Percentiles rank a stretch among this genome's conserved stretches.
Conservation (phyloP, 2,113 vertebrate species). For the Anarrhichthys ocellatus region DNA sequence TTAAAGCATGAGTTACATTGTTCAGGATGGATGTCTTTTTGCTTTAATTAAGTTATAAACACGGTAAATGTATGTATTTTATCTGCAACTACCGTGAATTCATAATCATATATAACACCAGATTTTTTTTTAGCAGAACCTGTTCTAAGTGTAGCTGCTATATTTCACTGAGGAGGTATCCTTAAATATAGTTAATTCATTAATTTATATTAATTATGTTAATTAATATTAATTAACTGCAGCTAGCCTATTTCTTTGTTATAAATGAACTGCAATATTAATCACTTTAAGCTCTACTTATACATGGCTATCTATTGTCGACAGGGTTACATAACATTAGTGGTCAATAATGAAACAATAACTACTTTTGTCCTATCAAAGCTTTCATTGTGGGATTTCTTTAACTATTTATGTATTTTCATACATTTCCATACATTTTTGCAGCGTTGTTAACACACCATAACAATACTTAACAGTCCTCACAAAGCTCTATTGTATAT, state of each 20-base stretch:
- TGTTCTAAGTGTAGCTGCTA: constrained; percentile 44
- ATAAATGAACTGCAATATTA: constrained; percentile 71
- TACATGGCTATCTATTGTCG: constrained; percentile 54
- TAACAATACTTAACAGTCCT: neutral
- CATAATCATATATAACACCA: constrained; percentile 29
- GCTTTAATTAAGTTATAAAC: neutral
- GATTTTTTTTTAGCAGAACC: constrained; percentile 29
- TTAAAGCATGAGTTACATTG: neutral
- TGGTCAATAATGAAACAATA: constrained; percentile 49
- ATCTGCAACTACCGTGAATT: constrained; percentile 12
- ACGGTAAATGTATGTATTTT: neutral
- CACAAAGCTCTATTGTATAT: constrained; percentile 45
- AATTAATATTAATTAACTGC: constrained; percentile 78
- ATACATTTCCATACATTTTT: constrained; percentile 12
- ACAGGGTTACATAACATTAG: constrained; percentile 44
- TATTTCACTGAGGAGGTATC: constrained; percentile 59
- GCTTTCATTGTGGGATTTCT: neutral
- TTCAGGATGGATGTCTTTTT: neutral
- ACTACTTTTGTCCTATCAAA: neutral
- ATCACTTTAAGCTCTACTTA: constrained; percentile 73
- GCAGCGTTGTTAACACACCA: neutral
- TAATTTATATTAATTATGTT: constrained; percentile 74
- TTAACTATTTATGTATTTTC: constrained; percentile 5
- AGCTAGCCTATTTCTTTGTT: constrained; percentile 61
- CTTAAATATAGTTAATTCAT: constrained; percentile 74